Evolutionary conservation across 2,113 vertebrate species (phyloP).

Genomic region (Dolichotis patagonum): DNA sequence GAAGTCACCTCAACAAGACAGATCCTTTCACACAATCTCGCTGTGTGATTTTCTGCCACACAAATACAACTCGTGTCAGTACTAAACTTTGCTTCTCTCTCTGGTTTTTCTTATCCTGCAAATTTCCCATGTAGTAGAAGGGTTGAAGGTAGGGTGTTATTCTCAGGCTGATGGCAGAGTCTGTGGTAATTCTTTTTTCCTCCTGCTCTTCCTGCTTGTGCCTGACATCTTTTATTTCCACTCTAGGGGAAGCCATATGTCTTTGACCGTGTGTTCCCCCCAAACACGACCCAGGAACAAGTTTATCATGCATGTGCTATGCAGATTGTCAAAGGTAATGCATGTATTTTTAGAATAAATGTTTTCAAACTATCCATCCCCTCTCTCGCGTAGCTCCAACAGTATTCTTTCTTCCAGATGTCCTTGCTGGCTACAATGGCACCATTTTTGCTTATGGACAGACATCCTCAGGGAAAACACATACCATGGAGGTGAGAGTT

Average conservation of each 20-base stretch:
- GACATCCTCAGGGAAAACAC: conserved; percentile 96
- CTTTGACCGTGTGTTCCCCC: conserved; percentile 94
- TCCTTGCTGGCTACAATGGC: conserved; percentile 95
- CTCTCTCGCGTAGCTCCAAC: neutral
- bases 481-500: conserved; percentile 95
- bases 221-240: neutral
- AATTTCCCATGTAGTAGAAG: neutral
- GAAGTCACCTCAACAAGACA: neutral
- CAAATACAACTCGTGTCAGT: neutral
- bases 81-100: neutral
- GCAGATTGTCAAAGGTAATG: conserved; percentile 96
- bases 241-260: conserved; percentile 92
- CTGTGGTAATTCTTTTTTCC: neutral
- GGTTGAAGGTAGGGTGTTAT: neutral
- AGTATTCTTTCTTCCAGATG: conserved; percentile 86
- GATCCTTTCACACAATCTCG: neutral
- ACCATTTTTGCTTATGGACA: conserved; percentile 98
- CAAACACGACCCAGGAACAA: conserved; percentile 95
- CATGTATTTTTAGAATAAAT: neutral
- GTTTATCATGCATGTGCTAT: conserved; percentile 95
- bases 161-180: neutral
- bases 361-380: neutral
- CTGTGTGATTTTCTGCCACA: neutral
- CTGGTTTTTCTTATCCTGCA: neutral
- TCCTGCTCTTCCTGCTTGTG: neutral